Conservation (phyloP, 2,888 invertebrate genomes). For the Dascillus cervinus region DNA sequence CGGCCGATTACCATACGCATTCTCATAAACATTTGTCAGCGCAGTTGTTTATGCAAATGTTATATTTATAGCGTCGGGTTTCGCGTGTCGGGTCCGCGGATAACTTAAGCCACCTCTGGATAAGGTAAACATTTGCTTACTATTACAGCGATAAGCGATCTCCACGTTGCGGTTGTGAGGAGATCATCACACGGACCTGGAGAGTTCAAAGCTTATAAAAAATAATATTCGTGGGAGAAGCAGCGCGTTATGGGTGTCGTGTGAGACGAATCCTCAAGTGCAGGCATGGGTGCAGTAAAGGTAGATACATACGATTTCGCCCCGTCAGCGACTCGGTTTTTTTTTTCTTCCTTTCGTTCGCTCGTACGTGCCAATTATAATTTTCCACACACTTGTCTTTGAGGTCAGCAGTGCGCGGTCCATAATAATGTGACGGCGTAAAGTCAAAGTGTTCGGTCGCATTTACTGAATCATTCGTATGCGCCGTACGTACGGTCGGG, state of each 20-base stretch:
- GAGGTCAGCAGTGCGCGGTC: too few species aligned
- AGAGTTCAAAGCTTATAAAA: conserved; percentile 22
- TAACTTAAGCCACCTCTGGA: conserved; percentile 1
- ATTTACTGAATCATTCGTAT: too few species aligned
- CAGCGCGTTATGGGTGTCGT: conserved; percentile 11
- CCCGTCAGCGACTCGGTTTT: too few species aligned
- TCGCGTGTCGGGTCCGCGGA: conserved; percentile 13
- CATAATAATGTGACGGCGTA: too few species aligned
- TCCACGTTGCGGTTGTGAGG: conserved; percentile 15
- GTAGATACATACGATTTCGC: too few species aligned
- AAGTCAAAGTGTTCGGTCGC: too few species aligned
- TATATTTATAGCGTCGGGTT: conserved; percentile 18
- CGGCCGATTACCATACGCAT: conserved; percentile 12
- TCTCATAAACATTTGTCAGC: conserved; percentile 22
- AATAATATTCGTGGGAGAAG: conserved; percentile 22
- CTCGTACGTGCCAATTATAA: too few species aligned
- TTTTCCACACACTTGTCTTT: too few species aligned
- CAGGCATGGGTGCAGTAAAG: too few species aligned
- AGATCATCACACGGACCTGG: conserved; percentile 18
- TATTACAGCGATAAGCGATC: conserved; percentile 13
- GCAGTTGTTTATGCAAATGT: conserved; percentile 24
- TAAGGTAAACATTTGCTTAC: conserved; percentile 10
- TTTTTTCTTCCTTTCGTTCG: too few species aligned
- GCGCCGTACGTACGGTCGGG: too few species aligned
- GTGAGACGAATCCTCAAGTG: too few species aligned